Conservation (phyloP, 1,140 invertebrate genomes). For the Formica selysi region DNA sequence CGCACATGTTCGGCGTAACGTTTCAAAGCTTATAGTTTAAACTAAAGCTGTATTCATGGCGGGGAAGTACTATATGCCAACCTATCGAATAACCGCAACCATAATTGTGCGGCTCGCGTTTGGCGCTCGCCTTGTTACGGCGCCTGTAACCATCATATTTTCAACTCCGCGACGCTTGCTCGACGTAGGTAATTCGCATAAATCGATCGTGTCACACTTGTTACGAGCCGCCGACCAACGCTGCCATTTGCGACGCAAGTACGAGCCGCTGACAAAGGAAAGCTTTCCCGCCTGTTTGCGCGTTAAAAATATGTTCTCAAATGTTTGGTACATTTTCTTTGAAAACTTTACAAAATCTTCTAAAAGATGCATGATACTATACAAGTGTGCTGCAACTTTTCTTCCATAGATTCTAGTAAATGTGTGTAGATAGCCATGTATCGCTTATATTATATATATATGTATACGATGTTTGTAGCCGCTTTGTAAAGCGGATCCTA, state of each 20-base stretch:
- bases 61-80: constrained; percentile 5
- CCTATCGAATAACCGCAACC: constrained; percentile 51
- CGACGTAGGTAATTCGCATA: constrained; percentile 40
- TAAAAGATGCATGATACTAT: not conserved
- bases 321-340: constrained; percentile 18
- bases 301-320: not conserved
- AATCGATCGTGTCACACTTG: constrained; percentile 34
- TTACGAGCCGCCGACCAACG: not conserved
- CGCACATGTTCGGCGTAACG: not conserved
- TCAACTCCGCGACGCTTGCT: constrained; percentile 12
- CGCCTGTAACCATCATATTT: constrained; percentile 28
- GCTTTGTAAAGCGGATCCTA: not conserved
- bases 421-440: not conserved
- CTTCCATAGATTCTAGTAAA: not conserved
- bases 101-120: constrained; percentile 43
- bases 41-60: constrained; percentile 12
- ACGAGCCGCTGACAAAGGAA: constrained; percentile 6
- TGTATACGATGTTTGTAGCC: not conserved
- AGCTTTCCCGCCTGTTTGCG: not conserved
- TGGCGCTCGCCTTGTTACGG: not conserved
- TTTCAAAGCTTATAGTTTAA: constrained; percentile 35
- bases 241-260: not conserved
- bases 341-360: constrained; percentile 15
- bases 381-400: not conserved
- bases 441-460: no score